A percentile compares a stretch with the other conserved stretches of the same genome.
Evolutionary conservation across 2,888 invertebrate genomes (phyloP).

Genomic region (Meiosimyza decipiens): DNA sequence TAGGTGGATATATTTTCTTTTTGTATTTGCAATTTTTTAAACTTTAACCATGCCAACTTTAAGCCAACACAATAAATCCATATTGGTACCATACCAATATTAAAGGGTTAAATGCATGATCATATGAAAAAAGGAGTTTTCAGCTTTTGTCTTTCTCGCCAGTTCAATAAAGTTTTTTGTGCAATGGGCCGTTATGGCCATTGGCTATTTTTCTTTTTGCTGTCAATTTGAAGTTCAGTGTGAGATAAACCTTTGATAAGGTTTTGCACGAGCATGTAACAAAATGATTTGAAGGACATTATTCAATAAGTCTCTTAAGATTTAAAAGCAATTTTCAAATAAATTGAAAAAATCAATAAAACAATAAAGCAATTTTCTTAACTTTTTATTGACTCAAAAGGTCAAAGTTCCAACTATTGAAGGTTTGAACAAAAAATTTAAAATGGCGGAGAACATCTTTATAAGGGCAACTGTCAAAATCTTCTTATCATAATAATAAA

Average conservation of each 20-base stretch:
- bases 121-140: background rate
- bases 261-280: too few relatives aligned
- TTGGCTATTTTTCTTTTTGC: constrained; percentile 42
- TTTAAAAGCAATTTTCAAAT: constrained; percentile 42
- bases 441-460: too few relatives aligned
- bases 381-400: background rate
- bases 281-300: too few relatives aligned
- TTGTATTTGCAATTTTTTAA: constrained; percentile 16
- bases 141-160: background rate
- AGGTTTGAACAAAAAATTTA: background rate
- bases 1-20: background rate
- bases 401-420: background rate
- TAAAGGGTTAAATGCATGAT: constrained; percentile 2
- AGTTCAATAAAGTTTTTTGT: constrained; percentile 34
- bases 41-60: constrained; percentile 5
- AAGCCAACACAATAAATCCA: background rate
- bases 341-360: constrained; percentile 41
- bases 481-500: too few relatives aligned
- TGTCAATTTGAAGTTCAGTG: too few relatives aligned
- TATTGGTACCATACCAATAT: background rate
- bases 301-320: constrained; percentile 30
- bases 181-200: constrained; percentile 51
- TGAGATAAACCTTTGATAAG: too few relatives aligned
- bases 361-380: too few relatives aligned
- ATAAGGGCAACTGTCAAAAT: too few relatives aligned